phyloP scores from a whole-genome alignment of 2,797 vertebrate genomes.

The Glossophaga mutica region DNA sequence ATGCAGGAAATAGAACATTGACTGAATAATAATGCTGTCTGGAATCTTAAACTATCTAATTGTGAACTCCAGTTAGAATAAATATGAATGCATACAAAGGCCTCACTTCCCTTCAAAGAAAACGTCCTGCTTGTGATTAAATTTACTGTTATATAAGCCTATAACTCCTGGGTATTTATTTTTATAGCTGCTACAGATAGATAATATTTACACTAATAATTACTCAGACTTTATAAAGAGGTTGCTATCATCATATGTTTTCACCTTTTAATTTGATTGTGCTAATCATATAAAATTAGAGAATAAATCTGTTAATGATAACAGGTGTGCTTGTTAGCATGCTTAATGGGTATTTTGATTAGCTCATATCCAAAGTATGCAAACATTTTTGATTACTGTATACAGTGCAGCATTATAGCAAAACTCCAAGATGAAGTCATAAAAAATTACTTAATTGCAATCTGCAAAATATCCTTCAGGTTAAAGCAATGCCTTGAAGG shows the following conservation, averaged over 20 bases:
- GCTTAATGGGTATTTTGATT: slow-evolving; percentile 75
- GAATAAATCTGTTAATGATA: slow-evolving; percentile 72
- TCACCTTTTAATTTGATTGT: slow-evolving; percentile 75
- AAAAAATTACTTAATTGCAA: slow-evolving; percentile 59
- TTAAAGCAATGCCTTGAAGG: background rate
- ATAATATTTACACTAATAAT: slow-evolving; percentile 59
- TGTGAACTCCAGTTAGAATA: background rate
- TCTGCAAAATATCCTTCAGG: slow-evolving; percentile 57
- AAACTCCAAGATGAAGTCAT: slow-evolving; percentile 64
- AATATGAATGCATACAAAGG: background rate
- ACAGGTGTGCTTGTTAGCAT: slow-evolving; percentile 76
- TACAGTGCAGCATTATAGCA: slow-evolving; percentile 58
- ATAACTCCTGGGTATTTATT: background rate
- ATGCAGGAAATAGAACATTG: background rate
- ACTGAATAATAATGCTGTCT: background rate
- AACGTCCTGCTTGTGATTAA: background rate
- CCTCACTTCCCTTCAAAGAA: background rate
- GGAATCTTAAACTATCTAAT: background rate
- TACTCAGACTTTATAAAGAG: slow-evolving; percentile 28
- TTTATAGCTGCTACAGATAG: slow-evolving; percentile 24
- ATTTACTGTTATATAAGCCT: background rate
- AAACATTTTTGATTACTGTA: slow-evolving; percentile 78
- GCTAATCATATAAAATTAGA: slow-evolving; percentile 74
- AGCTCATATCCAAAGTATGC: slow-evolving; percentile 72
- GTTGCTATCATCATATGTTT: slow-evolving; percentile 49